Base-by-base conservation (phyloP, 35 echinoderm and acorn worm species). In the Stichopus chloronotus region DNA sequence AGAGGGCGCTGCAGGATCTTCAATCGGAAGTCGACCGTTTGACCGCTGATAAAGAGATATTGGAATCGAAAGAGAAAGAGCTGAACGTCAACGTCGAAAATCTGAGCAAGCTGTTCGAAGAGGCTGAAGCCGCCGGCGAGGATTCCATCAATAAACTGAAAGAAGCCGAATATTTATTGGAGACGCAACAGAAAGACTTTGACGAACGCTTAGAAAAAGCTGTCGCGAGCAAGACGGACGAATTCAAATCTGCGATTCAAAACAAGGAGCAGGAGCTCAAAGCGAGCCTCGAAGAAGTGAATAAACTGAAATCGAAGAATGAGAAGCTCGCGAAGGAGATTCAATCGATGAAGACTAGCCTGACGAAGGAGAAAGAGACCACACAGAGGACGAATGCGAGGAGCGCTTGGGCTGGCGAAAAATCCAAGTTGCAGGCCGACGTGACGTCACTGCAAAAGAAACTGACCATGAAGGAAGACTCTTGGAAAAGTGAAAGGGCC, bases 321-420 rank as follows among this genome's bases (percentile, higher is more conserved):
- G 91, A 84, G 9, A 63, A 63, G 23, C 52, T 89, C 76, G 84
- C 90, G 7, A 93, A 93, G 76, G 94, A 92, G 56, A 86, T 86
- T 7, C 77, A 94, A 19, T 78, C 55, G 21, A 72, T 95, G 52
- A 85, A 92, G 81, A 63, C 55, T 12, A 92, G 84, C 69, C 88
- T 93, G 56, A 79, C 91, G 25, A 87, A 88, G 60, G 71, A 82
- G 5, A 92, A 96, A 53, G 90, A 90, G 92, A 90, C 79, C 20
- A 53, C 83, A 8, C 90, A 95, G 61, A 92, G 76, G 20, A 91
- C 92, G 17, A 72, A 87, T 13, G 86, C 91, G 23, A 93, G 93
- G 53, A 81, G 78, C 25, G 59, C 94, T 7, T 99, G 93, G 95
- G 88, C 93, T 22, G 94, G 92, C 55, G 97, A 99, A 81, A 91